phyloP scores from a whole-genome alignment of 2,797 vertebrate species.

The Choloepus didactylus region DNA sequence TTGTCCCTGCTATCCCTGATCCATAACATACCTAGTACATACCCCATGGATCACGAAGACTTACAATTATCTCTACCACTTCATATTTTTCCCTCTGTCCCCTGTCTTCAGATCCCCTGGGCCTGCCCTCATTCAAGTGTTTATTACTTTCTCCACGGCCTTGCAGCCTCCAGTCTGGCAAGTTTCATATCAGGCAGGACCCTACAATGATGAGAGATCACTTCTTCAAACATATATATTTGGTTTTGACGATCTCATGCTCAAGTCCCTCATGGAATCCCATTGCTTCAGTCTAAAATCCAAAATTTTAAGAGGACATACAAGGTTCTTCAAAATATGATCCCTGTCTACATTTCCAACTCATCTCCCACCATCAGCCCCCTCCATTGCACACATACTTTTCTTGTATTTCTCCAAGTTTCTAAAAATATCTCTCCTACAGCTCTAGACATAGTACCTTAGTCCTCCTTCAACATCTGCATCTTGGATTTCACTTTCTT shows the following conservation, averaged over 20 bases:
- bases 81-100: not conserved
- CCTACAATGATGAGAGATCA: not conserved
- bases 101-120: not conserved
- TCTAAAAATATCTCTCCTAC: not conserved
- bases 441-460: not conserved
- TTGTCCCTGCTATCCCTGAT: not conserved
- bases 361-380: not conserved
- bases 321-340: not conserved
- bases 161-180: not conserved
- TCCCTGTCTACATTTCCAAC: not conserved
- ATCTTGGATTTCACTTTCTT: conserved; percentile 21
- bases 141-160: not conserved
- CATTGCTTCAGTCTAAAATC: not conserved
- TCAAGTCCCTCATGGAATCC: not conserved
- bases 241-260: not conserved
- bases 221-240: not conserved
- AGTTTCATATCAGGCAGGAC: not conserved
- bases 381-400: not conserved
- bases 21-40: not conserved
- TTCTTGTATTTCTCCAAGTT: not conserved
- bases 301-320: conserved; percentile 42
- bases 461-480: not conserved
- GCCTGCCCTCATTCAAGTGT: not conserved
- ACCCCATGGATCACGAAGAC: not conserved
- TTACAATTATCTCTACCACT: not conserved